Conservation (phyloP, 1,140 invertebrate genomes). For the Mya arenaria region DNA sequence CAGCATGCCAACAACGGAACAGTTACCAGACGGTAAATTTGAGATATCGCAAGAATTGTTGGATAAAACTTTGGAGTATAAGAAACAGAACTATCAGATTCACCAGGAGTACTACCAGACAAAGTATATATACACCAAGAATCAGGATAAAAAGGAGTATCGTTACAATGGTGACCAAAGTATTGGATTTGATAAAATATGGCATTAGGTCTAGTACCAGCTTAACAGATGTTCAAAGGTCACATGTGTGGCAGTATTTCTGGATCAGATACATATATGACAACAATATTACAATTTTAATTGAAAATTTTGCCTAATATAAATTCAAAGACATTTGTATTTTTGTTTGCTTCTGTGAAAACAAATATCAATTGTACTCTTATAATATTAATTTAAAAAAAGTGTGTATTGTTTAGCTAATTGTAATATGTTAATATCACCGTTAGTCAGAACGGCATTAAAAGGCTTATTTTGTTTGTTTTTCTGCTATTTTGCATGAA, state of each 20-base stretch:
- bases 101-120: slow-evolving; percentile 67
- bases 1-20: slow-evolving; percentile 78
- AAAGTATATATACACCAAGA: slow-evolving; percentile 67
- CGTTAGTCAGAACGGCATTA: too few species aligned
- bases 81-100: slow-evolving; percentile 83
- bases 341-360: too few species aligned
- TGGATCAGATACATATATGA: not conserved
- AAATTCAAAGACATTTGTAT: too few species aligned
- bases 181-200: slow-evolving; percentile 37
- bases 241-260: not conserved
- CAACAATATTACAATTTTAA: too few species aligned
- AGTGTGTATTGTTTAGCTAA: too few species aligned
- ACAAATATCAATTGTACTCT: too few species aligned
- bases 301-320: too few species aligned
- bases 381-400: too few species aligned
- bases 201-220: slow-evolving; percentile 30
- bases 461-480: too few species aligned
- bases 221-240: not conserved
- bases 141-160: slow-evolving; percentile 71
- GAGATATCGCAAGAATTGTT: slow-evolving; percentile 86
- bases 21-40: slow-evolving; percentile 82
- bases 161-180: slow-evolving; percentile 62
- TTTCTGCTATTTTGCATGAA: too few species aligned
- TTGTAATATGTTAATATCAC: too few species aligned
- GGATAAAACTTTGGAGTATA: slow-evolving; percentile 85